Conservation (phyloP, 1,140 invertebrate genomes). For the Acyrthosiphon pisum region DNA sequence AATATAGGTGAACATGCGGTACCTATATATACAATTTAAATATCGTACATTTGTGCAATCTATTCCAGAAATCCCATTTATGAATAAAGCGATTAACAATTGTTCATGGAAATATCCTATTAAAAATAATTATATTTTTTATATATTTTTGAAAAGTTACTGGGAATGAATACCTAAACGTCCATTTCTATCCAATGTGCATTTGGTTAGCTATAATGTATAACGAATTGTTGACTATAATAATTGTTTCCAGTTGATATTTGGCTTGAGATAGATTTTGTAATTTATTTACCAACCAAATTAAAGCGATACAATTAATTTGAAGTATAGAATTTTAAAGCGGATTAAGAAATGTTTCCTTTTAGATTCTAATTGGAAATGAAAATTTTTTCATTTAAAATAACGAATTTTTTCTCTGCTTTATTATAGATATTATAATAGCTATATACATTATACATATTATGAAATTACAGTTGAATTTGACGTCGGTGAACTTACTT, state of each 20-base stretch:
- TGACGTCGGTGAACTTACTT: background rate
- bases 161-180: background rate
- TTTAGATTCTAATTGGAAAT: background rate
- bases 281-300: no score
- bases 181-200: no score
- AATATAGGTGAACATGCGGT: background rate
- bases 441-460: no score
- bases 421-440: background rate
- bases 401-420: background rate
- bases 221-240: background rate
- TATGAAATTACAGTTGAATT: background rate
- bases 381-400: background rate
- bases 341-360: background rate
- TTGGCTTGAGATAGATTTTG: background rate
- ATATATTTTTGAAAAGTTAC: background rate
- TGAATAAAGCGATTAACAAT: background rate
- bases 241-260: background rate
- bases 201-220: background rate
- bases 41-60: background rate
- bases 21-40: background rate
- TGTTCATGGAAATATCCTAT: background rate
- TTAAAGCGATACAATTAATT: background rate
- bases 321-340: background rate
- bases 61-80: background rate
- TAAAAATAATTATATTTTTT: background rate